phyloP scores from a whole-genome alignment of 2,113 vertebrate species.

The Colistium nudipinnis region DNA sequence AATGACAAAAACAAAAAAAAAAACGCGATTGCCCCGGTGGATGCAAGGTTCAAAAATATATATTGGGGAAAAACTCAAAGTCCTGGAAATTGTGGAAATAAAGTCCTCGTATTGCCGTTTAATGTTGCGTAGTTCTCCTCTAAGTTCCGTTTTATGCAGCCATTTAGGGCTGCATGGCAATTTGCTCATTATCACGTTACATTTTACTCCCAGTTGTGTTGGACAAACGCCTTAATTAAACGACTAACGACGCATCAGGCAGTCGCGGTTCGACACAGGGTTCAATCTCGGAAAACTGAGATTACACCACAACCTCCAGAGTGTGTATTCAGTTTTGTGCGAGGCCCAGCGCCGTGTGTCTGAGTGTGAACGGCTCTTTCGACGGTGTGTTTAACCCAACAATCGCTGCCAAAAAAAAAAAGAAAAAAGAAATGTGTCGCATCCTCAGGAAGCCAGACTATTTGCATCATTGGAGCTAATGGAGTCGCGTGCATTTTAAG shows the following conservation, averaged over 20 bases:
- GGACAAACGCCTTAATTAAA: conserved; percentile 10
- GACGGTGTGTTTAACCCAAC: not conserved
- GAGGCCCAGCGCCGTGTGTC: not conserved
- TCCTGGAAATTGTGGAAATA: no score
- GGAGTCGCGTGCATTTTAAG: not conserved
- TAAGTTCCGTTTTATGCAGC: no score
- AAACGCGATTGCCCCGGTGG: no score
- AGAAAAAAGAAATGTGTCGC: not conserved
- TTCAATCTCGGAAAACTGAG: not conserved
- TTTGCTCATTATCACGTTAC: not conserved
- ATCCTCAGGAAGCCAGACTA: not conserved
- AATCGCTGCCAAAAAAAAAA: not conserved
- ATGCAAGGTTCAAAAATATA: no score
- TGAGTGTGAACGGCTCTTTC: not conserved
- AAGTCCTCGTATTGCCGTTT: not conserved
- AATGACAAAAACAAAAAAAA: no score
- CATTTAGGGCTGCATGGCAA: not conserved
- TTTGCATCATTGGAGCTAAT: not conserved
- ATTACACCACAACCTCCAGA: no score
- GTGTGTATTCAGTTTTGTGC: not conserved
- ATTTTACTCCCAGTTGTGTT: not conserved
- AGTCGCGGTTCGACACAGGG: not conserved
- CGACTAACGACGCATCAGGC: not conserved
- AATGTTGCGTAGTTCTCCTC: not conserved
- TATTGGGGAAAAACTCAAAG: no score